Base-by-base conservation (phyloP, 2,888 invertebrate species). In the Falcaria lacertinaria region DNA sequence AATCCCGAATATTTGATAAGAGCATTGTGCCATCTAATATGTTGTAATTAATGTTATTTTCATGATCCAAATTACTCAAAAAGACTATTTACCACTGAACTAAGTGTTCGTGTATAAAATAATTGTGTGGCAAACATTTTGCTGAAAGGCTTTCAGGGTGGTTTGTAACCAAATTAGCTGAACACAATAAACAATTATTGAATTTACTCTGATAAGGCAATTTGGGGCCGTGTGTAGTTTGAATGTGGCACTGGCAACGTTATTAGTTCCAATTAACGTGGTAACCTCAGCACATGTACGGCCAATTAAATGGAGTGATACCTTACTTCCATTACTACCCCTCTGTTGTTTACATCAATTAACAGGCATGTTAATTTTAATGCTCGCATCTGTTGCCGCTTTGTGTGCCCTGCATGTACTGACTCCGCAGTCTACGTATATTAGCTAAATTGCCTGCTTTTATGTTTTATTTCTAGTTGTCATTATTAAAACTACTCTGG, bases 251-350 rank as follows among this genome's bases (percentile, higher is more conserved):
- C 74, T 69, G 68, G 57, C 72, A 73, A 81, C 73, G 73, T 81
- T 84, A 85, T 87, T 88, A 87, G 81, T 79, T 70, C 79, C 85
- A 87, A 87, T 89, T 87, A 87, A 76, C 83, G 76, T 60, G 65
- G 82, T 76, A 85, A 86, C 88, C 88, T 87, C 87, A 82, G 79
- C 84, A 74, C 75, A 75, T 85, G 78, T 85, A 85, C 79, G 80
- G 74, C 67, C 85, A 86, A 87, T 87, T 89, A 87, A 86, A 83
- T 75, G 77, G 84, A 86, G 85, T 86, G 84, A 87, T 87, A 85
- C 85, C 83, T 80, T 79, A 74, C 83, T 80, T 87, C 88, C 87
- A 88, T 88, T 88, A 87, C 82, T 73, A 69, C 64, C 67, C 68
- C 65, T 69, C 65, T 70, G 74, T 78, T 87, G 86, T 87, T 87